Base-by-base conservation (phyloP, 64 coral and sea anemone species). In the Pachyseris speciosa region DNA sequence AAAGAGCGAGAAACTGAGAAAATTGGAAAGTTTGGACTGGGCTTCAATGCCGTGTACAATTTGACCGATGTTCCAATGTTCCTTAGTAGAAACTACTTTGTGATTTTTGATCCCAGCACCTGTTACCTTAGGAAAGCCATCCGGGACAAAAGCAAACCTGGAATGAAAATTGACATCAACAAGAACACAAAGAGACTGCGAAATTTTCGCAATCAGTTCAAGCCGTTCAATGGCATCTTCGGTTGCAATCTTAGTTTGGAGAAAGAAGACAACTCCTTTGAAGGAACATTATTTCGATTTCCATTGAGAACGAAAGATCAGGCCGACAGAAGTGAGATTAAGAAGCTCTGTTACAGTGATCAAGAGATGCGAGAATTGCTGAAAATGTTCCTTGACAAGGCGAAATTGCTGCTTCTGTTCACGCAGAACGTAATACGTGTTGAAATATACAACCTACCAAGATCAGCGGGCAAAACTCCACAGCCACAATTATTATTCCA, bases 1-100 rank as follows among this genome's bases (percentile, higher is more conserved):
- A 96, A 96, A 45, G 75, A 96, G 70, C 67, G 63, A 17, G 85
- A 96, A 27, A 83, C 77, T 11, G 81, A 89, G 15, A 96, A 92
- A 37, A 91, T 96, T 65, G 94, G 94, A 65, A 75, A 85, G 48
- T 96, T 96, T 92, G 94, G 94, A 31, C 89, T 96, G 66, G 94
- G 94, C 7, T 96, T 96, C 32, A 96, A 96, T 28, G 53, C 94
- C 8, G 94, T 92, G n/a, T 96, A 96, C 67, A 91, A 96, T 37
- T 26, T 95, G 13, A 95, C 94, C 13, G 94, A 95, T 73, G 94
- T 95, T 28, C 94, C 94, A 40, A 95, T 88, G 76, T 91, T 95
- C 44, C 48, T 95, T 0, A 95, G 94, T 67, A 90, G 88, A 59
- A 84, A 95, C 44, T 74, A 91, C 27, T 20, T 95, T 67, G 88